These are phyloP conservation scores for Philypnodon macrostomus DNA, from an alignment of 2,797 vertebrate species.

Conservation along the genomic window DNA sequence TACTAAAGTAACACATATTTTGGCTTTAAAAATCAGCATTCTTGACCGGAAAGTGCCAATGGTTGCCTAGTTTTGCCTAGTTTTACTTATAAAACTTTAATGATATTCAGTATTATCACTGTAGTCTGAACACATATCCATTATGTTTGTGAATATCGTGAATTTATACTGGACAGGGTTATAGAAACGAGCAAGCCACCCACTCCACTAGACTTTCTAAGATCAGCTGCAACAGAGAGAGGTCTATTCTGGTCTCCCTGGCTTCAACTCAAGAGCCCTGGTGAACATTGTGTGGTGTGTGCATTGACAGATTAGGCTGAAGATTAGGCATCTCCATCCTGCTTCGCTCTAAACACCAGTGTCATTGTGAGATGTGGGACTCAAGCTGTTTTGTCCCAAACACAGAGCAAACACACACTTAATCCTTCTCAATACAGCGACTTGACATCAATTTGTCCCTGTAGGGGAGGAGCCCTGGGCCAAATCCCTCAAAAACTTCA, in stretches of 20 bases:
- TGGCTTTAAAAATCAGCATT: no score
- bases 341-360: conserved; percentile 44
- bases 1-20: no score
- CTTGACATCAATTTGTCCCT: conserved; percentile 87
- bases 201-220: no score
- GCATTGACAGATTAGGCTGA: conserved; percentile 78
- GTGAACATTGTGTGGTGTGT: conserved; percentile 42
- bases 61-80: no score
- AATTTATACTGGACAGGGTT: no score
- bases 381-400: conserved; percentile 84
- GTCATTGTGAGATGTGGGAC: conserved; percentile 84
- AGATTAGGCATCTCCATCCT: conserved; percentile 79
- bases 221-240: no score
- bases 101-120: no score
- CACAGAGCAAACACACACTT: conserved; percentile 86
- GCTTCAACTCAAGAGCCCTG: conserved; percentile 7
- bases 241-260: not conserved
- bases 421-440: conserved; percentile 89
- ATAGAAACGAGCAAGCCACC: no score
- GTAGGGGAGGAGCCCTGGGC: conserved; percentile 73
- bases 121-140: no score
- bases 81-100: no score
- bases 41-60: no score
- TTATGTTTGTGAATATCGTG: no score
- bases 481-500: conserved; percentile 37